Conservation (phyloP, 2,888 invertebrate species). For the Cheilosia soror region DNA sequence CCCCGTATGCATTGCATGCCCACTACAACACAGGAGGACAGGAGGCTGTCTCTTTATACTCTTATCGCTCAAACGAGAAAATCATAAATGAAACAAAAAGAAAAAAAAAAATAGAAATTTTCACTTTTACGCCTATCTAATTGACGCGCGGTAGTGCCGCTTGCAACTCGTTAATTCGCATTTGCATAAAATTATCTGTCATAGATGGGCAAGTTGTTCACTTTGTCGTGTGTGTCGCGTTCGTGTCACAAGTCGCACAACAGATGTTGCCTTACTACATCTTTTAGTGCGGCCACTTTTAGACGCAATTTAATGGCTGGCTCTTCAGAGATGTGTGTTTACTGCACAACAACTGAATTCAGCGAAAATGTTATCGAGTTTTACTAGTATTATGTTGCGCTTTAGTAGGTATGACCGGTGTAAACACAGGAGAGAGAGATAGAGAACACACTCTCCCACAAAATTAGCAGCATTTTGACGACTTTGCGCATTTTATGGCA, state of each 20-base stretch:
- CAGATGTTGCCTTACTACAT: conserved; percentile 32
- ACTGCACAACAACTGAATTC: conserved; percentile 31
- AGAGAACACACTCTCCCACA: background rate
- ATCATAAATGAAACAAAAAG: background rate
- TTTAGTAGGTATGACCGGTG: background rate
- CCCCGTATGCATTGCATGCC: background rate
- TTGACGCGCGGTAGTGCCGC: background rate
- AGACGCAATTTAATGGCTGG: conserved; percentile 54
- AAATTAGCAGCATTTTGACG: conserved; percentile 2
- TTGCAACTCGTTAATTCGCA: conserved; percentile 37
- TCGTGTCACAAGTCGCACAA: conserved; percentile 5
- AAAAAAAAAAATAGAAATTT: conserved; percentile 34
- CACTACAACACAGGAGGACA: background rate
- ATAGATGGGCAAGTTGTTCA: conserved; percentile 22
- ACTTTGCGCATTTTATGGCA: conserved; percentile 30
- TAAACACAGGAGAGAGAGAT: background rate
- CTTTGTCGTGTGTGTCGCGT: conserved; percentile 7
- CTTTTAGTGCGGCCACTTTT: conserved; percentile 37
- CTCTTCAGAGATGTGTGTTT: conserved; percentile 53
- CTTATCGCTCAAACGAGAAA: conserved; percentile 15
- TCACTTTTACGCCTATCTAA: conserved; percentile 32
- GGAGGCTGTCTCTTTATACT: background rate
- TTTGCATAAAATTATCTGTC: conserved; percentile 52
- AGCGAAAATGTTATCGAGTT: conserved; percentile 16
- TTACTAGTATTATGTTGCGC: conserved; percentile 42